These are phyloP conservation scores for Craseonycteris thonglongyai DNA, from an alignment of 2,113 vertebrate species.

Conservation along the genomic window DNA sequence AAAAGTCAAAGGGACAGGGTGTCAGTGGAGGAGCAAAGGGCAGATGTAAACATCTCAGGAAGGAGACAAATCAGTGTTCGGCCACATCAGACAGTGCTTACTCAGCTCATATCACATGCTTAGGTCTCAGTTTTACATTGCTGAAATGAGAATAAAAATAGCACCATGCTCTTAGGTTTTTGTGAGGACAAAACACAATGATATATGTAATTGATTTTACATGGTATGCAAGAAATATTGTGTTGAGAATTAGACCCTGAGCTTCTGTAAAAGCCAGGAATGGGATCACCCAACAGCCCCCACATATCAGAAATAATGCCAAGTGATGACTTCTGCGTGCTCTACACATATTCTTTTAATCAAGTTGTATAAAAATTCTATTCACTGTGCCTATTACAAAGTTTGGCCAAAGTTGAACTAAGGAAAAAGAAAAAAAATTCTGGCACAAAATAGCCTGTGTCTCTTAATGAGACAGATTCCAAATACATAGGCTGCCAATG, in stretches of 20 bases:
- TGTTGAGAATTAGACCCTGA: not conserved
- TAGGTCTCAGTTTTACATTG: not conserved
- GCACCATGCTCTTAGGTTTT: not conserved
- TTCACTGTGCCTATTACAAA: not conserved
- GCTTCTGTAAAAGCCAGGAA: not conserved
- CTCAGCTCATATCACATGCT: not conserved
- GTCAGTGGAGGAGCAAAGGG: not conserved
- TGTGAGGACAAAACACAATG: not conserved
- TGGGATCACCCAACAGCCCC: not conserved
- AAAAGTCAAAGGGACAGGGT: not conserved
- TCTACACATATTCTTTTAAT: not conserved
- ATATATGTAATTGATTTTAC: not conserved
- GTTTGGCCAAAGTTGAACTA: not conserved
- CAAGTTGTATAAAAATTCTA: not conserved
- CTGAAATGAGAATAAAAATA: not conserved
- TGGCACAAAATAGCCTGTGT: constrained; percentile 16
- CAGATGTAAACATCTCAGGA: not conserved
- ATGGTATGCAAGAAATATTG: not conserved
- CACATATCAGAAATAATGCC: not conserved
- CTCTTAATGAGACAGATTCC: constrained; percentile 65
- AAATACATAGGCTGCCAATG: constrained; percentile 51
- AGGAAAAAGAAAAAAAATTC: constrained; percentile 9
- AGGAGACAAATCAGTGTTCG: not conserved
- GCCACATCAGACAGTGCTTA: fast-evolving
- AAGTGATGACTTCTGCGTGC: not conserved